A percentile compares a stretch with the other conserved stretches of the same genome.
These are phyloP conservation scores for Rhynchomys soricoides DNA, from an alignment of 2,113 vertebrate species.

Conservation along the genomic window DNA sequence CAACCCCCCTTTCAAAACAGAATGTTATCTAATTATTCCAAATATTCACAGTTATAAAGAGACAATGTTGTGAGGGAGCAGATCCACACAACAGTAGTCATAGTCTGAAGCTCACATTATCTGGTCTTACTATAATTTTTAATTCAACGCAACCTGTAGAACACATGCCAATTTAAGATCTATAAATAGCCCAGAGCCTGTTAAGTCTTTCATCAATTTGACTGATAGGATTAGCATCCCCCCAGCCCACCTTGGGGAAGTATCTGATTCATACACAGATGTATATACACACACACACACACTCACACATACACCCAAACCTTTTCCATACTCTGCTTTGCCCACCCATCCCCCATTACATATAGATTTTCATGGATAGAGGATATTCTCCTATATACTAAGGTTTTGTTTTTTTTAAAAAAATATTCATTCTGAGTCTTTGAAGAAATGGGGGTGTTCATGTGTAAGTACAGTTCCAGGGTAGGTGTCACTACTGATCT, in stretches of 20 bases:
- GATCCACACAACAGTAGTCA: background rate
- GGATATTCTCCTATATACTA: background rate
- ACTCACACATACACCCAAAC: background rate
- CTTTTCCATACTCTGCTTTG: background rate
- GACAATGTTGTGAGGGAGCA: background rate
- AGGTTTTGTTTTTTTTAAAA: background rate
- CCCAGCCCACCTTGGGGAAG: slow-evolving; percentile 48
- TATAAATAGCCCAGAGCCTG: slow-evolving; percentile 65
- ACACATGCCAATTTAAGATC: slow-evolving; percentile 56
- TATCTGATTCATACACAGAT: slow-evolving; percentile 59
- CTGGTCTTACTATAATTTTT: slow-evolving; percentile 7
- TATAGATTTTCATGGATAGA: background rate
- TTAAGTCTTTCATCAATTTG: slow-evolving; percentile 58
- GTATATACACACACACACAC: background rate
- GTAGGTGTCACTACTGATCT: background rate
- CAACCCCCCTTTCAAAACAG: slow-evolving; percentile 40
- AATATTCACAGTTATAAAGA: slow-evolving; percentile 25
- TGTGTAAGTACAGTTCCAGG: background rate
- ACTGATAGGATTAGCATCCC: slow-evolving; percentile 55
- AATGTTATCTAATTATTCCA: slow-evolving; percentile 47
- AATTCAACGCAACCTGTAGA: slow-evolving; percentile 60
- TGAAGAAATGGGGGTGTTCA: slow-evolving; percentile 4
- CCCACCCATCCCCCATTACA: background rate
- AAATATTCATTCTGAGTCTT: background rate
- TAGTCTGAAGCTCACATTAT: slow-evolving; percentile 47